These are phyloP conservation scores for Peromyscus maniculatus DNA, from an alignment of 2,113 vertebrate genomes.

Conservation along the genomic window DNA sequence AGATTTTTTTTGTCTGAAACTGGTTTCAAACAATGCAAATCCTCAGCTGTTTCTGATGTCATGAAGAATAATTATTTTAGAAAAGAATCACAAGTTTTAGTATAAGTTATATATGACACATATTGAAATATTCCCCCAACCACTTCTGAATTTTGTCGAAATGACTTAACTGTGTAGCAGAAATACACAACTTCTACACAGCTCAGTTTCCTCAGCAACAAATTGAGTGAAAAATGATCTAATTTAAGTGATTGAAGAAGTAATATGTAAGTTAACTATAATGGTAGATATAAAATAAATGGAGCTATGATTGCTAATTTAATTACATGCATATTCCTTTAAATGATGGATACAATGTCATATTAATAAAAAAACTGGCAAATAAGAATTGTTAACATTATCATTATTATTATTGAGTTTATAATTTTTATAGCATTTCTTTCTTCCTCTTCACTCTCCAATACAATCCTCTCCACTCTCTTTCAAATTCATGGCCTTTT, in stretches of 20 bases:
- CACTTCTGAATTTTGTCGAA: background rate
- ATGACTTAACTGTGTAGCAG: background rate
- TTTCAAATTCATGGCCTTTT: background rate
- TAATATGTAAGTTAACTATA: background rate
- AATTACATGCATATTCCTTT: background rate
- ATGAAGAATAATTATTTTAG: background rate
- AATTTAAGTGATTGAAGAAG: background rate
- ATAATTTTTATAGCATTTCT: background rate
- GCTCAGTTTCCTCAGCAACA: background rate
- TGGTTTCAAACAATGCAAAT: background rate
- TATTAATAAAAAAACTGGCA: background rate
- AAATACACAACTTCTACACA: background rate
- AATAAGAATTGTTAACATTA: background rate
- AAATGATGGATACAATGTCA: background rate
- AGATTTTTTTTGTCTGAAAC: background rate
- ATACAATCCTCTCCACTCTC: background rate
- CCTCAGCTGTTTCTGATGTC: constrained; percentile 18
- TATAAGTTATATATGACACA: background rate
- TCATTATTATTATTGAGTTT: background rate
- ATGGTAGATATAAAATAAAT: background rate
- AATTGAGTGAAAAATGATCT: background rate
- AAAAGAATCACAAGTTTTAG: background rate
- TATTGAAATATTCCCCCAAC: background rate
- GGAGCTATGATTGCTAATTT: background rate
- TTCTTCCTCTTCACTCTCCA: background rate